Evolutionary conservation across 2,113 vertebrate species (phyloP).

Genomic region (Bothrops jararaca): DNA sequence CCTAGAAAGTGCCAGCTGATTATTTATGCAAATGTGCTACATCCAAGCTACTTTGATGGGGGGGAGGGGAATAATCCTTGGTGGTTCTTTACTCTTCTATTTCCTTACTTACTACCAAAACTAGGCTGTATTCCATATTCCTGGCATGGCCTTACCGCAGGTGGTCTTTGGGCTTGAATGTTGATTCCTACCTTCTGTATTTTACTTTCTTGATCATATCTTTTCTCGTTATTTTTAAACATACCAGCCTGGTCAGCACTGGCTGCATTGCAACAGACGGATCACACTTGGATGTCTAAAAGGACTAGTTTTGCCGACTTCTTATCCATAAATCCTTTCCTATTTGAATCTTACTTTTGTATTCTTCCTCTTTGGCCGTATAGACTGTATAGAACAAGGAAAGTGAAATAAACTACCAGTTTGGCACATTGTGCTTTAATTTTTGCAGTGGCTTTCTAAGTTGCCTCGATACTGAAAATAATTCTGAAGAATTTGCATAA

Average conservation of each 20-base stretch:
- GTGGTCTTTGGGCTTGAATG: not conserved
- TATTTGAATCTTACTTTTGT: not conserved
- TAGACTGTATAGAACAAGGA: conserved; percentile 14
- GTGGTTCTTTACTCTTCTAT: not conserved
- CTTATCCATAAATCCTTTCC: conserved; percentile 3
- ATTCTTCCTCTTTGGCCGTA: conserved; percentile 21
- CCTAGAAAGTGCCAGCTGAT: not conserved
- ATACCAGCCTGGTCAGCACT: conserved; percentile 25
- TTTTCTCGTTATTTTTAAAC: conserved; percentile 27
- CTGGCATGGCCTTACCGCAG: not conserved
- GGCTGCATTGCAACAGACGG: conserved; percentile 30
- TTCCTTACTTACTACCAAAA: not conserved
- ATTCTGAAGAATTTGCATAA: conserved; percentile 12
- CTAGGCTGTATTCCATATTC: not conserved
- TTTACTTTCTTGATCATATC: conserved; percentile 24
- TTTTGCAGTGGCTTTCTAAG: not conserved
- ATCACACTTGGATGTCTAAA: not conserved
- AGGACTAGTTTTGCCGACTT: conserved; percentile 3
- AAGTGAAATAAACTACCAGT: not conserved
- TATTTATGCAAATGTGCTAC: not conserved
- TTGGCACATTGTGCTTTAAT: conserved; percentile 10
- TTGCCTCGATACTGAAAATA: not conserved
- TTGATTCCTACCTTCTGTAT: not conserved
- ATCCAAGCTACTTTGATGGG: not conserved
- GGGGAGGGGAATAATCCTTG: not conserved